Evolutionary conservation across 2,888 invertebrate species (phyloP), one percentile per base, ranked within the genome.

Genomic region (Harpagoxenus sublaevis): DNA sequence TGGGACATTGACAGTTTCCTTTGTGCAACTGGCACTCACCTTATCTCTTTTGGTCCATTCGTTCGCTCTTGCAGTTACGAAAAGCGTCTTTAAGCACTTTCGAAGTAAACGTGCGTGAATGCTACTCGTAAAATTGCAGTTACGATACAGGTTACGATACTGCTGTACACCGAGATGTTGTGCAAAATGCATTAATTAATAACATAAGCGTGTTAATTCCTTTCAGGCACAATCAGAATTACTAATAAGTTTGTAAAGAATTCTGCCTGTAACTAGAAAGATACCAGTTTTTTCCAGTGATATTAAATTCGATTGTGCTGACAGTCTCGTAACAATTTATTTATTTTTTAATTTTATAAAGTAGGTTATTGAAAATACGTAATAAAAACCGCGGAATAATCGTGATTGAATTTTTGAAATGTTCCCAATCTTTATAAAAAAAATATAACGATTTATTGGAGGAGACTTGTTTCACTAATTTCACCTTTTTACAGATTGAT

Each of bases 221-320:
- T 62, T 75, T 35, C 62, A 51, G 57, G 71, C 84, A 88, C 88
- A 89, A 84, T 89, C 85, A 83, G 91, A 92, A 92, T 91, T 74
- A 62, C 74, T 90, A 89, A 91, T 88, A 83, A 83, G 39, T 79
- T 82, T 51, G 3, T 75, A 35, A 75, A 51, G 31, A 51, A 77
- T 77, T 77, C 39, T 23, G 35, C 6, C 8, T 62, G 18, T 5
- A 48, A 51, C 1, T 62, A 2, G 3, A 35, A 35, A 15, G 5
- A 5, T 53, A 48, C 0, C 10, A 9, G 3, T 35, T 77, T 53
- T 48, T 23, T 65, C 12, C 8, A 23, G 18, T 2, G 10, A 39
- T 39, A 23, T 65, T 62, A 75, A 62, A 35, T 15, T 3, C 10
- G 23, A 28, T 2, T 45, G 4, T 35, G 35, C 2, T 15, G n/a